These are phyloP conservation scores for Leucopsar rothschildi DNA, from an alignment of 2,113 vertebrate species.

Conservation along the genomic window DNA sequence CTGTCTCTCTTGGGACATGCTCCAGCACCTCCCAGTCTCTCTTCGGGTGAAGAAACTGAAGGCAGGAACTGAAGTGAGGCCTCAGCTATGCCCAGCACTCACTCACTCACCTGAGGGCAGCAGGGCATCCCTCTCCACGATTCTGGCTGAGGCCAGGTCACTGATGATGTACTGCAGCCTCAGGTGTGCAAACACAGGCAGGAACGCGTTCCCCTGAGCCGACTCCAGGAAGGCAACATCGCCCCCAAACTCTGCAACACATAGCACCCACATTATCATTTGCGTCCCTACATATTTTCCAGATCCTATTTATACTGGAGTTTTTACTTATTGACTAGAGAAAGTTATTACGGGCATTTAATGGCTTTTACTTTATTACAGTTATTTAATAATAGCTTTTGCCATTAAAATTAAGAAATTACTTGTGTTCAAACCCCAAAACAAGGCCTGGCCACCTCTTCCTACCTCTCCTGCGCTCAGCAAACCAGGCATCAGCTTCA, in stretches of 20 bases:
- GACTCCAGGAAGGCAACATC: conserved; percentile 83
- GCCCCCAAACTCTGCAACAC: conserved; percentile 77
- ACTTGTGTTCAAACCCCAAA: neutral
- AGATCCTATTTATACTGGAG: neutral
- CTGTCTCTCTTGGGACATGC: rapidly evolving
- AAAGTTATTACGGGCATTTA: neutral
- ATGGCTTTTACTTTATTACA: neutral
- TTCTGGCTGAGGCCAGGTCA: conserved; percentile 90
- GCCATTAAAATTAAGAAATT: neutral
- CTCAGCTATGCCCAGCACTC: neutral
- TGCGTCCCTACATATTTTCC: neutral
- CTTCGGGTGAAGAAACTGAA: rapidly evolving
- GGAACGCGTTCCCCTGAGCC: conserved; percentile 80
- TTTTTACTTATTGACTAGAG: neutral
- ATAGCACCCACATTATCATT: neutral
- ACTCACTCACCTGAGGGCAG: conserved; percentile 82
- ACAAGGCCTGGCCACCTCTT: neutral
- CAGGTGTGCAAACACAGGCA: conserved; percentile 82
- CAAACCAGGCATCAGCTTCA: conserved; percentile 93
- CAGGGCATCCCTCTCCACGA: conserved; percentile 89
- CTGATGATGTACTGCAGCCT: conserved; percentile 95
- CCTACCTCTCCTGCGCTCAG: conserved; percentile 84
- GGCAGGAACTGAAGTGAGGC: rapidly evolving
- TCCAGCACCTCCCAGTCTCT: neutral
- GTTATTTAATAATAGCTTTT: neutral